Conservation (phyloP, 53 echinoderm and acorn worm genomes). For the Echinarachnius parma region DNA sequence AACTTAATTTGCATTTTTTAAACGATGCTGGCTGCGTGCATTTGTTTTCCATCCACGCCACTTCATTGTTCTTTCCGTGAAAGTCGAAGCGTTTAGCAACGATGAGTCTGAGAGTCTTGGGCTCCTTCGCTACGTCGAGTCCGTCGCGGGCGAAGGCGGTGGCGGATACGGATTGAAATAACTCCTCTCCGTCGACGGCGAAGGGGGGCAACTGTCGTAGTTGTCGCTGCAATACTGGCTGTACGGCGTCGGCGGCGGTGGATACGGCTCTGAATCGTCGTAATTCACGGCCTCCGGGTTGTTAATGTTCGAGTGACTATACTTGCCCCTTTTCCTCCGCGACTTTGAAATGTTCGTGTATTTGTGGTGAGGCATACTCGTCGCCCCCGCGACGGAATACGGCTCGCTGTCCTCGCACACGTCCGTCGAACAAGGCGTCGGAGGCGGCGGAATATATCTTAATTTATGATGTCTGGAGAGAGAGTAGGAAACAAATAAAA, state of each 20-base stretch:
- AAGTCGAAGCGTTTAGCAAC: no score
- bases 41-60: no score
- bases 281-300: conserved; percentile 75
- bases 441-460: conserved; percentile 93
- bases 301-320: conserved; percentile 66
- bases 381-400: conserved; percentile 35
- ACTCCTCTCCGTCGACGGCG: conserved; percentile 95
- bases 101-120: no score
- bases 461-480: conserved; percentile 86
- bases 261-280: conserved; percentile 85
- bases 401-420: conserved; percentile 95
- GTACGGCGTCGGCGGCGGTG: conserved; percentile 89
- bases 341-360: conserved; percentile 54
- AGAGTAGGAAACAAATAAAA: not conserved
- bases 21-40: no score
- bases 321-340: conserved; percentile 70
- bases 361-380: conserved; percentile 51
- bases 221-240: conserved; percentile 82
- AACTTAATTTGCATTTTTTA: no score
- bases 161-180: conserved; percentile 96
- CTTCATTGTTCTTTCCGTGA: no score
- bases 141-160: conserved; percentile 92
- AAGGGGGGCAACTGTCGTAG: conserved; percentile 94
- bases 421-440: conserved; percentile 96
- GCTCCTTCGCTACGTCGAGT: conserved; percentile 68